Evolutionary conservation across 2,888 invertebrate species (phyloP), one percentile per base, ranked within the genome.

Genomic region (Mycalesis mineus): DNA sequence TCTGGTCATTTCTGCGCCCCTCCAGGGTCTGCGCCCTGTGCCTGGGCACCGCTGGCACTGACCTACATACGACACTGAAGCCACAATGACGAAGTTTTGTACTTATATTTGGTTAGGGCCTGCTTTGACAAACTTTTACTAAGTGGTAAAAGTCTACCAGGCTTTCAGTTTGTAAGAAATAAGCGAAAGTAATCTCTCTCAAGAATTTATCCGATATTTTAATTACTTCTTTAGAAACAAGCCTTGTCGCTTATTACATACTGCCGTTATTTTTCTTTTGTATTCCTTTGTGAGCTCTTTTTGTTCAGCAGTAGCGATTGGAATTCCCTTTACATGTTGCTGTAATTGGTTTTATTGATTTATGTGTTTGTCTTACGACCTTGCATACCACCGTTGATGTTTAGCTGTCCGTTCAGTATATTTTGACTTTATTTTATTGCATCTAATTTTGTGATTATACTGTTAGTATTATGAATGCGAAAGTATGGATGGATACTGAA

Each of bases 231-330:
- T 51, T 22, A 49, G n/a, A 58, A 37, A 41, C 39, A 44, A 33
- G 48, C 22, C 22, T 22, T 22, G 22, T 36, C 6, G 36, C 41
- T 41, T 41, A 15, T 15, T 6, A 36, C 36, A n/a, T 15, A 47
- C 14, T 31, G 13, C 33, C 15, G 31, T 7, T 17, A 14, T 47
- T 31, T 42, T 49, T 58, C 54, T 54, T 58, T 58, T 58, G 49
- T 39, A 54, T 49, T 22, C 54, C 42, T 58, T 58, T 53, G 45
- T 44, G 29, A 33, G 15, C 6, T 31, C 5, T 11, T 15, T 58
- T 40, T 37, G 11, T 57, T 39, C 39, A 37, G 39, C 13, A 49
- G 39, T 37, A 13, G 22, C 37, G 2, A 4, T 9, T 48, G 31
- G 31, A 15, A 31, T 29, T 31, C 31, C 14, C 14, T 36, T 15